Evolutionary conservation across 2,888 invertebrate genomes (phyloP).

Genomic region (Campoplex capitator): DNA sequence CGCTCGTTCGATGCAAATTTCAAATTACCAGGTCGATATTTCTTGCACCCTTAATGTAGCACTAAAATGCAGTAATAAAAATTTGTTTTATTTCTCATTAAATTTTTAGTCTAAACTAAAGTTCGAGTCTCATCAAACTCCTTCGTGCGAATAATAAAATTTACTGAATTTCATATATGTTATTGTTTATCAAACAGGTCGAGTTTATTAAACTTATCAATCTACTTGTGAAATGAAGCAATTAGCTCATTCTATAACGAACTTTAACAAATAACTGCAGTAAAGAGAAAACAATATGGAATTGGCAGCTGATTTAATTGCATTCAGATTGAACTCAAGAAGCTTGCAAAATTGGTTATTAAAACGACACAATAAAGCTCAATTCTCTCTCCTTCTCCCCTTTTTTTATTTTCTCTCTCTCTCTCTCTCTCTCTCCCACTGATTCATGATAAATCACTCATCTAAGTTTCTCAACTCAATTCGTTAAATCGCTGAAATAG

Average conservation of each 20-base stretch:
- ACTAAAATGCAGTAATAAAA: background rate
- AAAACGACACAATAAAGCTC: background rate
- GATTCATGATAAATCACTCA: no score
- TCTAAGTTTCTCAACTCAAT: no score
- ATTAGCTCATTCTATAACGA: background rate
- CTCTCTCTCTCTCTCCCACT: background rate
- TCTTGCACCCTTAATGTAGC: background rate
- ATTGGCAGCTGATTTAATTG: background rate
- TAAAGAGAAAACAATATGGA: background rate
- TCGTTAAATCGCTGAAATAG: background rate
- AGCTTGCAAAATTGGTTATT: background rate
- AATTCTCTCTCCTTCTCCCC: background rate
- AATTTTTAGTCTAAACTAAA: background rate
- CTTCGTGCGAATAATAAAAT: background rate
- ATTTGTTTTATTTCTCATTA: background rate
- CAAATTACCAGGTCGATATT: slow-evolving; percentile 50
- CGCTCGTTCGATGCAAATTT: slow-evolving; percentile 33
- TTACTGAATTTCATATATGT: background rate
- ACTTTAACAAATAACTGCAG: background rate
- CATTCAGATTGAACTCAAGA: background rate
- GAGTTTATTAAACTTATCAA: background rate
- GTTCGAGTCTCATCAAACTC: background rate
- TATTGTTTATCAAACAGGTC: no score
- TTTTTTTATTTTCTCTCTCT: background rate
- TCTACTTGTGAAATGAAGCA: background rate